Percentiles rank a stretch among this genome's conserved stretches.
Evolutionary conservation across 2,797 vertebrate species (phyloP).

Genomic region (Melanotaenia boesemani): DNA sequence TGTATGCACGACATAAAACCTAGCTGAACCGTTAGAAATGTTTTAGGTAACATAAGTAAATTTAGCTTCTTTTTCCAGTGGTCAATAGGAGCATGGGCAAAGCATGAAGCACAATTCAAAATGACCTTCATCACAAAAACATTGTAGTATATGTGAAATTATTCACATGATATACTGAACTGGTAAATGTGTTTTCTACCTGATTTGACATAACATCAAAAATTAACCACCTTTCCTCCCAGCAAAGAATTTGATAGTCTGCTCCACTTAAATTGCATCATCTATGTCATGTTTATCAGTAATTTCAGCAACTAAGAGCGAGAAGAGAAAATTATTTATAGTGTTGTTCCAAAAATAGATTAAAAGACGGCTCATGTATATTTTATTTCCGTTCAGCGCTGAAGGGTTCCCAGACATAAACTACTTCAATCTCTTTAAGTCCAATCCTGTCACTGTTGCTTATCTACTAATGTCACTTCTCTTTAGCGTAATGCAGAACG

Average conservation of each 20-base stretch:
- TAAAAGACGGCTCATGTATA: constrained; percentile 21
- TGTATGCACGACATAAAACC: no score
- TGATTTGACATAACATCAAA: not conserved
- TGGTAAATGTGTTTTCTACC: not conserved
- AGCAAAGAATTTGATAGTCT: constrained; percentile 1
- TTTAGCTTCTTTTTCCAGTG: no score
- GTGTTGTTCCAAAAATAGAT: constrained; percentile 37
- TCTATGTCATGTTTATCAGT: not conserved
- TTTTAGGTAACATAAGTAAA: no score
- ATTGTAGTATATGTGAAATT: not conserved
- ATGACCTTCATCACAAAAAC: no score
- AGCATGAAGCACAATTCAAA: no score
- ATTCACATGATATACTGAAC: not conserved
- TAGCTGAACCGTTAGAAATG: no score
- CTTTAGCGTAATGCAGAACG: not conserved
- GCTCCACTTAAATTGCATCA: not conserved
- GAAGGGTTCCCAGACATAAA: constrained; percentile 10
- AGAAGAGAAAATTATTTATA: constrained; percentile 22
- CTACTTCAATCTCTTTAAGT: constrained; percentile 12
- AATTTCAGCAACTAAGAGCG: constrained; percentile 10
- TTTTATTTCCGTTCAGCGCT: constrained; percentile 22
- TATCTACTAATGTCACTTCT: constrained; percentile 12
- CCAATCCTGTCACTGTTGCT: constrained; percentile 9
- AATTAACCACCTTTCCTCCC: not conserved
- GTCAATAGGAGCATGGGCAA: no score